These are phyloP conservation scores for Plecturocebus donacophilus DNA, from an alignment of 2,113 vertebrate genomes.

Conservation along the genomic window DNA sequence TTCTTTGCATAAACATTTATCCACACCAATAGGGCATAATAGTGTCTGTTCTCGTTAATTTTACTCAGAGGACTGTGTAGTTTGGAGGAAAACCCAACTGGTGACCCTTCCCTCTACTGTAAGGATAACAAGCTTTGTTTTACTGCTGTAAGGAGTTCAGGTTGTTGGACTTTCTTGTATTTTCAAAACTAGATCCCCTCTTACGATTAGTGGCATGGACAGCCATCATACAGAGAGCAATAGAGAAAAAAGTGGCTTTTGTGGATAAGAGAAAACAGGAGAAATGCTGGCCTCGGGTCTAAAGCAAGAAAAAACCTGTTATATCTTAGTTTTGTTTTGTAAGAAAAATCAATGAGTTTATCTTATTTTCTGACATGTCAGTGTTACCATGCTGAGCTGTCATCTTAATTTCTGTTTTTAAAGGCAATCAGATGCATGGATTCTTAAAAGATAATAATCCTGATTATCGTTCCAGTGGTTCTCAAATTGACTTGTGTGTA, in stretches of 20 bases:
- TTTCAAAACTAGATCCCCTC: not conserved
- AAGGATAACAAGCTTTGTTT: not conserved
- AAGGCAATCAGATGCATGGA: not conserved
- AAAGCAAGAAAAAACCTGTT: not conserved
- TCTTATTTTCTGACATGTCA: not conserved
- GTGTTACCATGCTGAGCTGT: not conserved
- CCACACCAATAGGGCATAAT: not conserved
- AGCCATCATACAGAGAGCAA: not conserved
- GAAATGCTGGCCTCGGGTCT: not conserved
- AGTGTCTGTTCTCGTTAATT: not conserved
- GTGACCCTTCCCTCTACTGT: not conserved
- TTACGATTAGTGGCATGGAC: not conserved
- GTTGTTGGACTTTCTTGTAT: not conserved
- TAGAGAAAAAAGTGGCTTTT: not conserved
- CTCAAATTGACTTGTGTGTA: not conserved
- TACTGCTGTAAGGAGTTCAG: not conserved
- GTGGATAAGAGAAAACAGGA: not conserved
- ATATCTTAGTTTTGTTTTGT: not conserved
- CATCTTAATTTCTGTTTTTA: not conserved
- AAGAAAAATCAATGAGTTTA: conserved; percentile 7
- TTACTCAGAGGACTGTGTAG: not conserved
- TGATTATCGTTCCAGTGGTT: not conserved
- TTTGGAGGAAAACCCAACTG: not conserved
- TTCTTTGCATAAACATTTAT: not conserved
- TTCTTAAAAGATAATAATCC: not conserved